phyloP scores from a whole-genome alignment of 2,888 invertebrate genomes.

The Clepsis dumicolana region DNA sequence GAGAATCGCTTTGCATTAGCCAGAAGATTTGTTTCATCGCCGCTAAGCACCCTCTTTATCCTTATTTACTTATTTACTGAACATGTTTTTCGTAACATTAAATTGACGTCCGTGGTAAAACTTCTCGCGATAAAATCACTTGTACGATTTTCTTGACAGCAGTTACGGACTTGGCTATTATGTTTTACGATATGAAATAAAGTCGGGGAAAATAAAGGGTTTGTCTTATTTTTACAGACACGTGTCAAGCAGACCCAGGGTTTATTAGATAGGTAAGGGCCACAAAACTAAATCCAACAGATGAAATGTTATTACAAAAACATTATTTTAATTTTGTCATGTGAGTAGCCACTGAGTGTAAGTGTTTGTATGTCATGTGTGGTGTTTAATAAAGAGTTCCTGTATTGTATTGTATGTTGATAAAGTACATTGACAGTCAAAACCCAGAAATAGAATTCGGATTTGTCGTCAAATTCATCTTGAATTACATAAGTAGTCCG shows the following conservation, averaged over 20 bases:
- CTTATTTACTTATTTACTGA: background rate
- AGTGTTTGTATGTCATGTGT: too few species aligned
- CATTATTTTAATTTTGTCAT: too few species aligned
- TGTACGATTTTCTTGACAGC: slow-evolving; percentile 25
- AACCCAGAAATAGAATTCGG: too few species aligned
- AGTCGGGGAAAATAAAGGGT: background rate
- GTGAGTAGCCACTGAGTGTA: too few species aligned
- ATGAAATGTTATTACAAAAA: background rate
- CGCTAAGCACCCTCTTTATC: background rate
- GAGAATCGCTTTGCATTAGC: background rate
- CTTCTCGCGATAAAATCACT: slow-evolving; percentile 11
- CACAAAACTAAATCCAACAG: background rate
- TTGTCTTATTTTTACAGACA: slow-evolving; percentile 7
- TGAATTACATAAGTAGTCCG: too few species aligned
- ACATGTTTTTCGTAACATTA: slow-evolving; percentile 9
- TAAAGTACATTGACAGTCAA: too few species aligned
- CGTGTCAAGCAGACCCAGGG: background rate
- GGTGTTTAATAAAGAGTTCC: too few species aligned
- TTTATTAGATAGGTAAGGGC: background rate
- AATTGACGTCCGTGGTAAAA: slow-evolving; percentile 2
- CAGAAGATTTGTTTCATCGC: background rate
- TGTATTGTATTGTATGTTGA: too few species aligned
- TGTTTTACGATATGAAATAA: slow-evolving; percentile 15
- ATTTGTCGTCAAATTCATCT: too few species aligned
- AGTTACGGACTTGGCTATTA: slow-evolving; percentile 14